Evolutionary conservation across 1,140 invertebrate genomes (phyloP), one percentile per base, ranked within the genome.

Genomic region (Drosophila watanabei): DNA sequence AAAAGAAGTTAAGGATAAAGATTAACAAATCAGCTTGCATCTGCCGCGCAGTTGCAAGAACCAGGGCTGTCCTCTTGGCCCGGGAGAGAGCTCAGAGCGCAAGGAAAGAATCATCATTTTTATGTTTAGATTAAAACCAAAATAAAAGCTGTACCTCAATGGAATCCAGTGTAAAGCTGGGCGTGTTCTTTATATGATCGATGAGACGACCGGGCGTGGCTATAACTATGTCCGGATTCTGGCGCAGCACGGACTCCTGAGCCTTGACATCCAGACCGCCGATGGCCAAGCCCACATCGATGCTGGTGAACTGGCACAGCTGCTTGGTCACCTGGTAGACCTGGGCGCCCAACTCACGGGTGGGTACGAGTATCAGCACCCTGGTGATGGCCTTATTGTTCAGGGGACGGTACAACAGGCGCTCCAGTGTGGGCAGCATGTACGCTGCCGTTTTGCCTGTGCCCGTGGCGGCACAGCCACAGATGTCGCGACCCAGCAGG

Each of bases 371-470:
- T 18, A 99, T 97, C 13, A 99, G 94, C 10, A 99, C 99, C 76
- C 98, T 94, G 0, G 97, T 98, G 10, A 97, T 94, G 13, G 96
- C 94, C 43, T 95, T 93, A 61, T 95, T 95, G 45, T 94, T 93
- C 64, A 93, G 93, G 59, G 94, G 96, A 62, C 95, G 96, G 90
- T 97, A 99, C 5, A 99, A 93, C 58, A 99, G 94, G 79, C 99
- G 94, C 94, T 99, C 99, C 28, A 99, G 92, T 33, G 98, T 98
- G 5, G 99, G 99, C 71, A 99, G 94, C 98, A 99, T 99, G 92
- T 99, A 99, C 0, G 99, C 99, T 0, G 98, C 98, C 4, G 99
- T 99, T 95, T 99, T 99, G 35, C 98, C 99, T 8, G 99, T 99
- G 43, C 99, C 99, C 1, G 99, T 99, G 4, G 98, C 98, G 28